Evolutionary conservation across 1,140 invertebrate genomes (phyloP), one percentile per base, ranked within the genome.

Genomic region (Drosophila simulans): DNA sequence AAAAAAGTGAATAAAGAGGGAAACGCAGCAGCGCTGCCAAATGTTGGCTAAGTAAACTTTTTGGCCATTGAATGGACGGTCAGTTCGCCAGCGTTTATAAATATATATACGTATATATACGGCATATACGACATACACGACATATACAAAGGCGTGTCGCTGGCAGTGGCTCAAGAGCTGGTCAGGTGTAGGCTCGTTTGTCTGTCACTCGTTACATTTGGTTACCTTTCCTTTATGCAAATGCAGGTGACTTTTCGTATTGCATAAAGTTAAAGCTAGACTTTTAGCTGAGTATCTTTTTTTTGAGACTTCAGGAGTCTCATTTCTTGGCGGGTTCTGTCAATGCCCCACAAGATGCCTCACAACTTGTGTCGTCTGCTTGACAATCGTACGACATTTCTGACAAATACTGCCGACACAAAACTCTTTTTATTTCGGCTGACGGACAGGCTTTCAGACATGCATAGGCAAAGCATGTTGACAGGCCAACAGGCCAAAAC

Each of bases 381-480:
- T 89, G 83, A 89, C 83, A 86, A 89, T 76, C 84, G 83, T 69
- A 79, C 75, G 83, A 88, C 83, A 86, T 88, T 86, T 86, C 58
- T 86, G 83, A 86, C 83, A 86, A 86, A 86, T 86, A 52, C 80
- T 73, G 66, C 71, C 85, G 75, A 83, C 83, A 86, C 80, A 82
- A 82, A 78, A 72, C 64, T 80, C 62, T 65, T 65, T 65, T 62
- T 20, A 11, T 45, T 45, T 20, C 15, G 31, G 51, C 31, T 78
- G 80, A 84, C 70, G 60, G 66, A 69, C 65, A 79, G 63, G 56
- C 65, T 52, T 68, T 77, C 53, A 72, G 72, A 60, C 80, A 57
- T 66, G 73, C 40, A 82, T 88, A 76, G 75, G 69, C 83, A 88
- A 82, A 78, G 74, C 52, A 75, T 49, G 62, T 64, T 88, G 82